A percentile compares a stretch with the other conserved stretches of the same genome.
Evolutionary conservation across 1,140 invertebrate species (phyloP).

Genomic region (Hylaeus anthracinus): DNA sequence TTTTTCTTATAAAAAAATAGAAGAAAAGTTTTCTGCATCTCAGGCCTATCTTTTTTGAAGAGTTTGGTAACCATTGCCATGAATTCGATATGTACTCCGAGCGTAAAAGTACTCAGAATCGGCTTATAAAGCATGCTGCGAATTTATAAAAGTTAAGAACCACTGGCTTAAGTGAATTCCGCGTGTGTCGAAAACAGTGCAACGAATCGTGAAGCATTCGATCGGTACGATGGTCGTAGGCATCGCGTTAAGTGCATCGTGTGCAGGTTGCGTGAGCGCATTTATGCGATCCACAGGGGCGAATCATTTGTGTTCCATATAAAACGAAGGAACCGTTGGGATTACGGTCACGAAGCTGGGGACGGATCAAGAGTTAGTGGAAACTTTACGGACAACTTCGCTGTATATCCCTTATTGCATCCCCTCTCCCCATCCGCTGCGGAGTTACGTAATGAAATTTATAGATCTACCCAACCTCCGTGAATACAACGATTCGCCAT

Average conservation of each 20-base stretch:
- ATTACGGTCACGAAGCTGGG: slow-evolving; percentile 17
- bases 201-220: no score
- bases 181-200: slow-evolving; percentile 52
- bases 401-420: slow-evolving; percentile 10
- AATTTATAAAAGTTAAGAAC: no score
- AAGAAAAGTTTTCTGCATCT: no score
- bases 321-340: slow-evolving; percentile 50
- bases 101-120: no score
- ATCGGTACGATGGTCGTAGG: neutral
- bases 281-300: slow-evolving; percentile 20
- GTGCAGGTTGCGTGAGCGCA: slow-evolving; percentile 38
- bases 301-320: slow-evolving; percentile 53
- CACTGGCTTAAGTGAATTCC: slow-evolving; percentile 75
- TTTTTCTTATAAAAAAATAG: no score
- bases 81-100: no score
- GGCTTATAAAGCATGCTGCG: no score
- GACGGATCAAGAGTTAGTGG: slow-evolving; percentile 18
- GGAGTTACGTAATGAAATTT: slow-evolving; percentile 47
- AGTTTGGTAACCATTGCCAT: no score
- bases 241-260: slow-evolving; percentile 43
- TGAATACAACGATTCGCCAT: neutral
- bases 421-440: neutral
- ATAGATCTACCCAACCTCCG: slow-evolving; percentile 5
- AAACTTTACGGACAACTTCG: slow-evolving; percentile 8
- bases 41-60: no score